These are phyloP conservation scores for Pipistrellus kuhlii DNA, from an alignment of 2,797 vertebrate genomes.

Conservation along the genomic window DNA sequence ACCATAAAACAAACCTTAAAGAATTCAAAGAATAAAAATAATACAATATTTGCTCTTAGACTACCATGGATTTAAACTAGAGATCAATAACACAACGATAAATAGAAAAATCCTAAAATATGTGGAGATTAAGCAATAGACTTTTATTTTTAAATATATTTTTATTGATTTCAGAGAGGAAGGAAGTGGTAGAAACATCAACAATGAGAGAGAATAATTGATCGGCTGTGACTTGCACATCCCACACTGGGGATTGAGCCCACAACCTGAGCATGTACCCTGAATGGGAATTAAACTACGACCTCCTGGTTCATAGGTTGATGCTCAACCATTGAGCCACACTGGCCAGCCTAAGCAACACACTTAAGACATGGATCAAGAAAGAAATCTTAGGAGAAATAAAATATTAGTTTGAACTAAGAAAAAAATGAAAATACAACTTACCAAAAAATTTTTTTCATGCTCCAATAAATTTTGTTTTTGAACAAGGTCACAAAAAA, in stretches of 20 bases:
- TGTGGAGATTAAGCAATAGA: neutral
- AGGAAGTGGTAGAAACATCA: too few relatives aligned
- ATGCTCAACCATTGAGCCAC: too few relatives aligned
- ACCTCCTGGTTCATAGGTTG: too few relatives aligned
- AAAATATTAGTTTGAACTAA: neutral
- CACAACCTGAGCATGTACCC: too few relatives aligned
- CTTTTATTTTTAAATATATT: neutral
- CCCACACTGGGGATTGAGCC: too few relatives aligned
- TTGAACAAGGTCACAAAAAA: constrained; percentile 71
- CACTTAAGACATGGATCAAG: neutral
- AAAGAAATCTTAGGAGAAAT: neutral
- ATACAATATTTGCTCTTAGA: neutral
- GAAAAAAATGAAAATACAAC: neutral
- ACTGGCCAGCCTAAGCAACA: too few relatives aligned
- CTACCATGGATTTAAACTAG: neutral
- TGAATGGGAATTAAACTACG: too few relatives aligned
- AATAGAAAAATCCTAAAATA: neutral
- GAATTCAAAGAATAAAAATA: neutral
- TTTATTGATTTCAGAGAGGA: neutral
- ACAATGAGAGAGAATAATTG: too few relatives aligned
- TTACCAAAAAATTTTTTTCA: neutral
- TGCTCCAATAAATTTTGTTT: constrained; percentile 69
- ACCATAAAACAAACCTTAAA: neutral
- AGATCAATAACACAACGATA: neutral
- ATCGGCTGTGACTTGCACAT: too few relatives aligned